These are phyloP conservation scores for Brenthis ino DNA, from an alignment of 2,888 invertebrate genomes.

Conservation along the genomic window DNA sequence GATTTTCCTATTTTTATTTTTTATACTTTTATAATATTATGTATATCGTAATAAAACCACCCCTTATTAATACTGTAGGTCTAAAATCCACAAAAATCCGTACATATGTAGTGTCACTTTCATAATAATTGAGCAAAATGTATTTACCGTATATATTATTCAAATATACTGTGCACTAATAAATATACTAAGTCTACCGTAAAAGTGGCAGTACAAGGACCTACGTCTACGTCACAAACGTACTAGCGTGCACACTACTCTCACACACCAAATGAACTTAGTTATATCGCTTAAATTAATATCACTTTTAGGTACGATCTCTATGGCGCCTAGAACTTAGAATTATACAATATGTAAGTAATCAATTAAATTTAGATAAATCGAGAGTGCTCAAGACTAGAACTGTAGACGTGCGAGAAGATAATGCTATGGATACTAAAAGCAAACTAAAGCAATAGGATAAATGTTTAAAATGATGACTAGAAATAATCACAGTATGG, in stretches of 20 bases:
- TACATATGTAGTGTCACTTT: slow-evolving; percentile 12
- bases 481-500: slow-evolving; percentile 27
- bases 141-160: slow-evolving; percentile 21
- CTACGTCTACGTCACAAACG: slow-evolving; percentile 51
- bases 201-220: slow-evolving; percentile 49
- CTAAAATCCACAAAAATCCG: slow-evolving; percentile 15
- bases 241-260: slow-evolving; percentile 45
- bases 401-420: slow-evolving; percentile 1
- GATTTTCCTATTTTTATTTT: too few species aligned
- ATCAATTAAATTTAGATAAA: slow-evolving; percentile 15
- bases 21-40: too few species aligned
- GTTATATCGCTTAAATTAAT: slow-evolving; percentile 76
- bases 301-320: slow-evolving; percentile 75
- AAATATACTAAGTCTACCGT: slow-evolving; percentile 47
- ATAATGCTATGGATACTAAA: slow-evolving; percentile 11
- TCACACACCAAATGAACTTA: slow-evolving; percentile 71
- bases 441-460: slow-evolving; percentile 18
- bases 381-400: slow-evolving; percentile 10
- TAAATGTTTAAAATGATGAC: slow-evolving; percentile 9
- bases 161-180: slow-evolving; percentile 27
- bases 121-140: slow-evolving; percentile 37
- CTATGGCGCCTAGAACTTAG: slow-evolving; percentile 37
- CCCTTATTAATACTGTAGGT: slow-evolving; percentile 4
- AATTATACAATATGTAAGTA: slow-evolving; percentile 3
- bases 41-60: not conserved